Evolutionary conservation across 2,113 vertebrate species (phyloP).

Genomic region (Lepisosteus oculatus): DNA sequence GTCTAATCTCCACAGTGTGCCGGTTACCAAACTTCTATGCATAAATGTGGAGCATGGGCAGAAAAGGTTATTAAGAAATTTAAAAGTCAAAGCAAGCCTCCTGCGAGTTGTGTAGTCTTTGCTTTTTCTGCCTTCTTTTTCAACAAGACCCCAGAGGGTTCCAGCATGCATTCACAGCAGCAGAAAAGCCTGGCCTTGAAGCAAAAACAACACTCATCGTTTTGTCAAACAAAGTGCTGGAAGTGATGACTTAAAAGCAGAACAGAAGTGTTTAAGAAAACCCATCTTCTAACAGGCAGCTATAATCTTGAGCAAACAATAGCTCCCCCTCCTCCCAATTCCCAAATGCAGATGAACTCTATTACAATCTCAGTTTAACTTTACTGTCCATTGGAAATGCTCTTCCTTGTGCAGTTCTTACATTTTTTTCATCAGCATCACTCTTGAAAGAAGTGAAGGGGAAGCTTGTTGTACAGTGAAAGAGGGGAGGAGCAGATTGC

Average conservation of each 20-base stretch:
- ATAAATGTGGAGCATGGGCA: slow-evolving; percentile 24
- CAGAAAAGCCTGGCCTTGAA: neutral
- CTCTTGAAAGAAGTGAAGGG: slow-evolving; percentile 11
- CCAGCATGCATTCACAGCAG: neutral
- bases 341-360: neutral
- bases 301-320: slow-evolving; percentile 5
- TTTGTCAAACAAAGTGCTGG: slow-evolving; percentile 12
- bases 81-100: slow-evolving; percentile 8
- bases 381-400: no score
- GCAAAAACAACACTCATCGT: neutral
- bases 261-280: slow-evolving; percentile 8
- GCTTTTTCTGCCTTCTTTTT: neutral
- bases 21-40: slow-evolving; percentile 18
- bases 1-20: slow-evolving; percentile 28
- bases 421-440: neutral
- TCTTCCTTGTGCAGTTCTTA: neutral
- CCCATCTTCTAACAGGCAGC: neutral
- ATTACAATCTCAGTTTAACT: neutral
- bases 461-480: neutral
- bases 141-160: slow-evolving; percentile 11
- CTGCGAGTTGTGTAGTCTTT: neutral
- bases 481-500: neutral
- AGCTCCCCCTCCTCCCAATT: slow-evolving; percentile 2
- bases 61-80: slow-evolving; percentile 27
- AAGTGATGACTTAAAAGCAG: slow-evolving; percentile 1